Conservation (phyloP, 2,888 invertebrate species). For the Gandaritis pyraliata region DNA sequence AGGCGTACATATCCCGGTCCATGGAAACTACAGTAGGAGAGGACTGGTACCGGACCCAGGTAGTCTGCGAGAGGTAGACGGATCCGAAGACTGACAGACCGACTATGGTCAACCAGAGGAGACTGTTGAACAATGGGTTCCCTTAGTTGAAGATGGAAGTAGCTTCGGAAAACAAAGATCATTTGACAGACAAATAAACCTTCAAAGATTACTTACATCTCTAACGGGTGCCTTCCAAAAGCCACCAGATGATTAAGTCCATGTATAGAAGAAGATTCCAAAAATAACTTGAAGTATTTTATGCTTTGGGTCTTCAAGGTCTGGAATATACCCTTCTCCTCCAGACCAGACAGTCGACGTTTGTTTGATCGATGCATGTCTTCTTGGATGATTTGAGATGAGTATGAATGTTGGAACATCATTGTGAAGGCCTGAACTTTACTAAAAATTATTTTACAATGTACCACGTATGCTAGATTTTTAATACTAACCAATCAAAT, state of each 20-base stretch:
- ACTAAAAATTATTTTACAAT: background rate
- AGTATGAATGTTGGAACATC: conserved; percentile 50
- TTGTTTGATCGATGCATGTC: conserved; percentile 45
- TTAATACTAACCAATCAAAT: no score
- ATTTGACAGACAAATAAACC: no score
- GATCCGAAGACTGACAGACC: conserved; percentile 82
- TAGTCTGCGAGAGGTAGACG: conserved; percentile 83
- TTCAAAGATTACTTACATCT: conserved; percentile 66
- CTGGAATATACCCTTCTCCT: conserved; percentile 30
- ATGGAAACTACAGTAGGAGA: conserved; percentile 90
- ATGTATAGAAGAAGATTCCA: conserved; percentile 82
- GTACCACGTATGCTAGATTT: no score
- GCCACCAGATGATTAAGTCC: conserved; percentile 81
- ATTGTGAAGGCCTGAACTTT: background rate
- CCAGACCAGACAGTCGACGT: background rate
- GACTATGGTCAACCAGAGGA: conserved; percentile 84
- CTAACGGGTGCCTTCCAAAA: conserved; percentile 69
- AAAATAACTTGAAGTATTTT: conserved; percentile 66
- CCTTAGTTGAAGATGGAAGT: no score
- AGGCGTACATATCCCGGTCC: conserved; percentile 89
- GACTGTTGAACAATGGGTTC: conserved; percentile 55
- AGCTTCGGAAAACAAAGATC: no score
- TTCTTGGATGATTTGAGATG: conserved; percentile 56
- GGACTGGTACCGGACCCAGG: conserved; percentile 87
- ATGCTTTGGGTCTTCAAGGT: conserved; percentile 47